Percentiles rank a stretch among this genome's conserved stretches.
phyloP scores from a whole-genome alignment of 2,797 vertebrate genomes.

The Lithobates sylvaticus region DNA sequence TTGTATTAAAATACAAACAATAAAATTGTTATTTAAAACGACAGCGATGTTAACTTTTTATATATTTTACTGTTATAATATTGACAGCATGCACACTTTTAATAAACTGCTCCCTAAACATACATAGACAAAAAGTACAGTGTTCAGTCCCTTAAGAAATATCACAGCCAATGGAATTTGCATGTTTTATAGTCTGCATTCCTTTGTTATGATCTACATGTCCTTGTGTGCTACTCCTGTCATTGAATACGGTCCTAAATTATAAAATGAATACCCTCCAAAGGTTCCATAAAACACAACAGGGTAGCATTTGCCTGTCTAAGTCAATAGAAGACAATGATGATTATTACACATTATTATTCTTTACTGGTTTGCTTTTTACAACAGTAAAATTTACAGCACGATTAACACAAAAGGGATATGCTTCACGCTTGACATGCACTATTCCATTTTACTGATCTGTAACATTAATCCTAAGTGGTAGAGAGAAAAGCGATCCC shows the following conservation, averaged over 20 bases:
- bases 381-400: slow-evolving; percentile 42
- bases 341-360: slow-evolving; percentile 53
- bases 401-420: slow-evolving; percentile 46
- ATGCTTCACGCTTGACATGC: slow-evolving; percentile 46
- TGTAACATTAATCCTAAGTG: slow-evolving; percentile 25
- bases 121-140: slow-evolving; percentile 49
- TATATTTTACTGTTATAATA: not conserved
- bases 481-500: not conserved
- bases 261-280: slow-evolving; percentile 49
- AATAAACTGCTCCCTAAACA: slow-evolving; percentile 46
- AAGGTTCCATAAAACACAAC: slow-evolving; percentile 48
- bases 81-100: slow-evolving; percentile 32
- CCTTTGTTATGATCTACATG: slow-evolving; percentile 49
- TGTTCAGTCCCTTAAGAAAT: slow-evolving; percentile 36
- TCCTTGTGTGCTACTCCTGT: slow-evolving; percentile 52
- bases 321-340: slow-evolving; percentile 42
- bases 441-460: slow-evolving; percentile 39
- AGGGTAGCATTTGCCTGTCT: slow-evolving; percentile 47
- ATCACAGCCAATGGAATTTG: slow-evolving; percentile 51
- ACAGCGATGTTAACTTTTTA: not conserved
- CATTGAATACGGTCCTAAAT: slow-evolving; percentile 47
- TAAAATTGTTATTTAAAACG: too few species aligned
- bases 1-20: too few species aligned
- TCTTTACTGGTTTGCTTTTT: slow-evolving; percentile 25
- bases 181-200: slow-evolving; percentile 58